Conservation (phyloP, 1,140 invertebrate species). For the Oncopodura yosiiana region DNA sequence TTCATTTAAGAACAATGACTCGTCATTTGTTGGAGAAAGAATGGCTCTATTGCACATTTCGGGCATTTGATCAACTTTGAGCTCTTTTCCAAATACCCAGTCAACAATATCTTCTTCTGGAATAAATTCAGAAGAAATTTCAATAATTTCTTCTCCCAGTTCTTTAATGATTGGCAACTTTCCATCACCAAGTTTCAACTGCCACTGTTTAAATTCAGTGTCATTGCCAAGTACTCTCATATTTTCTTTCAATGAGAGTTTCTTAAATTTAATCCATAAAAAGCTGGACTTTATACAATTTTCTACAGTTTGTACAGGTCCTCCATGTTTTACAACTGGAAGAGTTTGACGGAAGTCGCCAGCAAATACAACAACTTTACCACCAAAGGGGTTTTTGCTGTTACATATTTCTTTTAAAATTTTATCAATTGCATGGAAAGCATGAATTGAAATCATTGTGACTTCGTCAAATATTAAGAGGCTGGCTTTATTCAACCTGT, state of each 20-base stretch:
- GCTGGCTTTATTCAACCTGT: slow-evolving; percentile 10
- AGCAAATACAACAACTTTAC: slow-evolving; percentile 11
- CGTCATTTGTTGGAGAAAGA: slow-evolving; percentile 15
- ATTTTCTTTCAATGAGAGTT: slow-evolving; percentile 6
- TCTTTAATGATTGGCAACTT: neutral
- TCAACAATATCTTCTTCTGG: neutral
- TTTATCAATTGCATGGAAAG: neutral
- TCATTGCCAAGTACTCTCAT: slow-evolving; percentile 9
- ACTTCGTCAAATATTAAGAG: slow-evolving; percentile 23
- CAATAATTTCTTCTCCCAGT: neutral
- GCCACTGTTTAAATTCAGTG: neutral
- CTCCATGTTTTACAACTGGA: slow-evolving; percentile 19
- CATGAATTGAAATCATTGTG: slow-evolving; percentile 3
- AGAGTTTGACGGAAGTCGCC: slow-evolving; percentile 22
- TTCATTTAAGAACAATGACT: slow-evolving; percentile 16
- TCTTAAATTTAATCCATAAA: slow-evolving; percentile 1
- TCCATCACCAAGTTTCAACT: slow-evolving; percentile 17
- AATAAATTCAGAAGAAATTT: slow-evolving; percentile 17
- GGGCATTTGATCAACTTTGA: neutral
- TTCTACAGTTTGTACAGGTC: slow-evolving; percentile 9
- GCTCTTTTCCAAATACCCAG: neutral
- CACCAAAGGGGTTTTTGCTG: slow-evolving; percentile 10
- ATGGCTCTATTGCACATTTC: slow-evolving; percentile 4
- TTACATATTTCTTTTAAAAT: slow-evolving; percentile 1
- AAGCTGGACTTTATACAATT: neutral